Base-by-base conservation (phyloP, 2,888 invertebrate genomes). In the Agrotis segetum region DNA sequence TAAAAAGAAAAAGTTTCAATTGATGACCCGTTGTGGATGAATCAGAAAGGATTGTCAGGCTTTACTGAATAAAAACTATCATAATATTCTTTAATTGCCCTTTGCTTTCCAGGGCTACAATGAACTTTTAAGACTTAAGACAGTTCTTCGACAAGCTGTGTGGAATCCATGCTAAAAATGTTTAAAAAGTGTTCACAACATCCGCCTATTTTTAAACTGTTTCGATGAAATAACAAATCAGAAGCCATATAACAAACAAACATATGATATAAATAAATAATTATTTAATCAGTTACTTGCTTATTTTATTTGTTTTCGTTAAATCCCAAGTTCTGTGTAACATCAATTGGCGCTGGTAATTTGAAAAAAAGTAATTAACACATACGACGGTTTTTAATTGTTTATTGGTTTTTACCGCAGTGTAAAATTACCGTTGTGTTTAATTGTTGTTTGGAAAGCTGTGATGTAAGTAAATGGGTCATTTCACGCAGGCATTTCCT, bases 281-380 rank as follows among this genome's bases (percentile, higher is more conserved):
- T 14, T 46, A 63, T 1, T 46, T 14, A 56, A 34, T 34, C n/a
- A 11, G 11, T 2, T 11, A 40, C 11, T 9, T 34, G 3, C 6
- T 7, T 40, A 34, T 34, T 34, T 29, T 14, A 70, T 56, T 49
- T 11, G 34, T 59, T 49, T 34, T 34, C 34, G n/a, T 60, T 46
- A 55, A 14, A 44, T 49, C 40, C 40, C 40, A 11, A 11, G 9
- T 40, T 21, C 40, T 60, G 19, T 13, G 55, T 55, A 50, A 47
- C 52, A 71, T 66, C 71, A 44, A 76, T 71, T 50, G 46, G 50
- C 6, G 11, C 46, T 24, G 63, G 63, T 24, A 17, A 60, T 55
- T 71, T 44, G 52, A 50, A 16, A 66, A 40, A 76, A 24, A 62
- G 52, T 34, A 2, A 52, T 61, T 50, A n/a, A 60, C 29, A 49